Conservation (phyloP, 2,888 invertebrate genomes). For the Drosophila robusta region DNA sequence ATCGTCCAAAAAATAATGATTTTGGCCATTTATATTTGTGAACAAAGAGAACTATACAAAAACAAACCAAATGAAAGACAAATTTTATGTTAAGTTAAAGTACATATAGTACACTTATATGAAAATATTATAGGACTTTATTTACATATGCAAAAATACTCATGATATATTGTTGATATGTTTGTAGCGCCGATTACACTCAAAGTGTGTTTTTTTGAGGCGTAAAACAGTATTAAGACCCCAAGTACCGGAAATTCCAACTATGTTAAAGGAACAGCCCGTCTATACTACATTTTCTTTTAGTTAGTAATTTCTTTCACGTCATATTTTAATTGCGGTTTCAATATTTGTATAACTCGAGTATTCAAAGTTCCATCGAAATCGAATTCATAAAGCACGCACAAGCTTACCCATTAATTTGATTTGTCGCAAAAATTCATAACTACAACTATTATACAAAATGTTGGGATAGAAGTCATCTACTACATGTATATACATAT, state of each 20-base stretch:
- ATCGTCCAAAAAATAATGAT: slow-evolving; percentile 75
- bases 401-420: slow-evolving; percentile 37
- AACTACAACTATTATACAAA: neutral
- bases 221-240: slow-evolving; percentile 34
- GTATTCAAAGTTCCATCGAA: slow-evolving; percentile 17
- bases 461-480: slow-evolving; percentile 32
- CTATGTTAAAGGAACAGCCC: slow-evolving; percentile 13
- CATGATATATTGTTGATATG: slow-evolving; percentile 35
- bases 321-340: slow-evolving; percentile 45
- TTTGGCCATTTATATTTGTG: slow-evolving; percentile 13
- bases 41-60: slow-evolving; percentile 15
- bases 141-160: slow-evolving; percentile 48
- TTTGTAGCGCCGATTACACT: slow-evolving; percentile 17
- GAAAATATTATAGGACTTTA: slow-evolving; percentile 69
- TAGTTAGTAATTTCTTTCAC: slow-evolving; percentile 22
- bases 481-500: slow-evolving; percentile 15
- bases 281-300: slow-evolving; percentile 18
- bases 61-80: slow-evolving; percentile 19
- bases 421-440: slow-evolving; percentile 26
- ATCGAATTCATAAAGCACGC: slow-evolving; percentile 27
- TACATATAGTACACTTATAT: slow-evolving; percentile 32
- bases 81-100: slow-evolving; percentile 41
- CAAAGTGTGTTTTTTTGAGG: slow-evolving; percentile 32
- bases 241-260: slow-evolving; percentile 10
- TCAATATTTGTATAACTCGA: slow-evolving; percentile 19